Conservation (phyloP, 2,113 vertebrate genomes). For the Trinectes maculatus region DNA sequence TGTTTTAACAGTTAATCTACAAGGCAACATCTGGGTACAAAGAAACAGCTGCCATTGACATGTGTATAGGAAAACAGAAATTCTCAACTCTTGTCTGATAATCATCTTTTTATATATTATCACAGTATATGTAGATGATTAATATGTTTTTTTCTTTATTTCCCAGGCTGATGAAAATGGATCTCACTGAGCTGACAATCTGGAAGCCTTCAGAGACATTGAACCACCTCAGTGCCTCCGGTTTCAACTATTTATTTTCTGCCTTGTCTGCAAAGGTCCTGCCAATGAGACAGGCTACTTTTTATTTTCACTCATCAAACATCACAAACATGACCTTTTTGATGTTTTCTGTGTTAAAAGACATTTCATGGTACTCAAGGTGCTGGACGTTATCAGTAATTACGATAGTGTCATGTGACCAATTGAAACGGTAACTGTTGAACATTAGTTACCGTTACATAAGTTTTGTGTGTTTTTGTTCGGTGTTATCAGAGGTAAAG, state of each 20-base stretch:
- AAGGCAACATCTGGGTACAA: too few species aligned
- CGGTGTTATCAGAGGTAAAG: neutral
- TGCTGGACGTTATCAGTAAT: conserved; percentile 51
- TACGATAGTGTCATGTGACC: conserved; percentile 37
- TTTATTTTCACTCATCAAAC: conserved; percentile 28
- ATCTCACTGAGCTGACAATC: conserved; percentile 84
- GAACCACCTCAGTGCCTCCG: conserved; percentile 86
- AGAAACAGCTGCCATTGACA: too few species aligned
- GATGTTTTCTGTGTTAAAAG: conserved; percentile 21
- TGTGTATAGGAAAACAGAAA: too few species aligned
- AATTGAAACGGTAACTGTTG: conserved; percentile 49
- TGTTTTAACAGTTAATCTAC: too few species aligned
- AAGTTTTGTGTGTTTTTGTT: neutral
- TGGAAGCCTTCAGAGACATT: conserved; percentile 80
- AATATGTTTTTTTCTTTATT: conserved; percentile 7
- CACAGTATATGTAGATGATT: too few species aligned
- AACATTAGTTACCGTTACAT: conserved; percentile 24
- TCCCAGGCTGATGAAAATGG: conserved; percentile 70
- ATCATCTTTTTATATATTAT: too few species aligned
- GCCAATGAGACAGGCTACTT: conserved; percentile 36
- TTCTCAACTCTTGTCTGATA: too few species aligned
- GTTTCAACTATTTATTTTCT: conserved; percentile 75
- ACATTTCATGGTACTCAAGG: conserved; percentile 28
- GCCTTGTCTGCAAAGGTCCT: conserved; percentile 14
- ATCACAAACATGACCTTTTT: conserved; percentile 8